Evolutionary conservation across 2,888 invertebrate species (phyloP), one percentile per base, ranked within the genome.

Genomic region (Drosophila flavopinicola): DNA sequence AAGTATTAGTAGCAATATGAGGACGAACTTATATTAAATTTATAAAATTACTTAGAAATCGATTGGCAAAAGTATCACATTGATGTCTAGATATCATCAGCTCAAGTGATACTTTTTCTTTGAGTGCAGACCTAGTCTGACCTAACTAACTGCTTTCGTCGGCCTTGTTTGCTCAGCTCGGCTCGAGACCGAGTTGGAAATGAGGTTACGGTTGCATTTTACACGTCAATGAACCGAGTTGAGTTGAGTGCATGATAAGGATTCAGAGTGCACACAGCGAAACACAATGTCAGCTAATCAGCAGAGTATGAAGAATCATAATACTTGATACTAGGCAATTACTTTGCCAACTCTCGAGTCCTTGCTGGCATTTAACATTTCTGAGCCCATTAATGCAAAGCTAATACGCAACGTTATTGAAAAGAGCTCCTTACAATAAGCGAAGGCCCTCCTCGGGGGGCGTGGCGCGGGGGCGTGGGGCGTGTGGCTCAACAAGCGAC

Each of bases 161-260:
- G 27, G 47, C 20, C 42, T 38, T 60, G 63, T 66, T 63, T 66
- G 60, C 54, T 68, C 52, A 30, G 38, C 49, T 39, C 25, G 27
- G 30, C 20, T 38, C 24, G 9, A 45, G 47, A n/a, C 32, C n/a
- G 20, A 47, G 49, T 11, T 45, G 57, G 47, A 70, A 84, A 74
- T 44, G 41, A 63, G 80, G 65, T 65, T 73, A 66, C 51, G 67
- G 66, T 51, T 85, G 85, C 78, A 80, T 70, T 84, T 77, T 49
- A 75, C 66, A 67, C 54, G 61, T 57, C 67, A 74, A 57, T 66
- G 76, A 65, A 35, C 74, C 39, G 30, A 51, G 47, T 33, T 41
- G 30, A 51, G 47, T 33, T 57, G 52, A 66, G 24, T 60, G 37
- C 47, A 53, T 41, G 53, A 69, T 53, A 53, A 53, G 48, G 24